Base-by-base conservation (phyloP, 2,797 vertebrate genomes). In the Falco berigora region DNA sequence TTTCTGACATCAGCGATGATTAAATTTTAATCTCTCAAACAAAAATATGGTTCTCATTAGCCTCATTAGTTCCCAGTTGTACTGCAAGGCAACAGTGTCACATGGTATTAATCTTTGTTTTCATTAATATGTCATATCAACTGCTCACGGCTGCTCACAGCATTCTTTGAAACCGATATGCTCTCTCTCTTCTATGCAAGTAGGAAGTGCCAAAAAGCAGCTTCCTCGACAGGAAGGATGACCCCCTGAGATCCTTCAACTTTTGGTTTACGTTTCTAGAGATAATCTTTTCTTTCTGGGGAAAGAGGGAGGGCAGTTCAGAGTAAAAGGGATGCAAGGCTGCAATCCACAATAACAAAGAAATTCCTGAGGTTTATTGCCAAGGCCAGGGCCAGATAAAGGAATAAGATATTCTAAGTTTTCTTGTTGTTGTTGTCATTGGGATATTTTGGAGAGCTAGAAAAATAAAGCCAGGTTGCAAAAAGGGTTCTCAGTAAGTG, bases 171-270 rank as follows among this genome's bases (percentile, higher is more conserved):
- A 98, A 97, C 86, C 11, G 95, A 97, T 96, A n/a, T 17, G 4
- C 68, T 92, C 88, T 49, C 80, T 91, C 86, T 91, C 88, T 77
- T 47, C 92, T 91, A 75, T 68, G 92, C 2, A 69, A 92, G 94
- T 46, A 97, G 96, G 91, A 96, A 96, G 96, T 23, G 92, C 97
- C 97, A 97, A 91, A 30, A 83, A 96, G 93, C 86, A 42, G 96
- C 97, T 97, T 97, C 98, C 97, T 96, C 86, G 17, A 79, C 97
- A 97, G 97, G 98, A 98, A 98, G 97, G 96, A 97, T 97, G 97
- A 96, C 94, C 95, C 98, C 97, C 93, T 40, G 96, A 96, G 98
- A 96, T 94, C 63, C 73, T 64, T 68, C 75, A 88, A 49, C 36
- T 90, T 88, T 62, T 14, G 40, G 88, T 86, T 96, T 85, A 80